Conservation (phyloP, 1,140 invertebrate genomes). For the Bursaphelenchus mucronatus region DNA sequence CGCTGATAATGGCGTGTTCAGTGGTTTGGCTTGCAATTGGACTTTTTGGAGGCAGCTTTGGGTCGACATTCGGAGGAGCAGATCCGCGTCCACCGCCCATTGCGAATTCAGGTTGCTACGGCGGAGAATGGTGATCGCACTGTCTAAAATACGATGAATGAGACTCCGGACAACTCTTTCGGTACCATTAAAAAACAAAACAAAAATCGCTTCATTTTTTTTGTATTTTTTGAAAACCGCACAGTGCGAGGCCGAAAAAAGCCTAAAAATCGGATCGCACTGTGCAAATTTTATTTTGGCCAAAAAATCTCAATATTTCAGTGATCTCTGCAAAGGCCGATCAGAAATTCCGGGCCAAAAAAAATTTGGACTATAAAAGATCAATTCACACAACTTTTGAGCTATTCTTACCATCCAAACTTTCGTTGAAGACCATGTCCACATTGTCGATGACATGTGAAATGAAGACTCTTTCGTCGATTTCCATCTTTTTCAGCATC, state of each 20-base stretch:
- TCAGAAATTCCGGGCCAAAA: no score
- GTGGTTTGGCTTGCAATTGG: slow-evolving; percentile 15
- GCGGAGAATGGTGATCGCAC: slow-evolving; percentile 29
- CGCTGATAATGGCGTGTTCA: slow-evolving; percentile 30
- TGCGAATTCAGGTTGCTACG: slow-evolving; percentile 26
- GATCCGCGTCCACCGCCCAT: slow-evolving; percentile 43
- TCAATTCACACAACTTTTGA: no score
- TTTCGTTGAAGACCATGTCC: slow-evolving; percentile 68
- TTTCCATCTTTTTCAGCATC: slow-evolving; percentile 83
- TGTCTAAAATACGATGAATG: slow-evolving; percentile 24
- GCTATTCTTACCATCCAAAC: slow-evolving; percentile 34
- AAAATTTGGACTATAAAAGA: no score
- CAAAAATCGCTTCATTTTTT: neutral
- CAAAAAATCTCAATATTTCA: neutral
- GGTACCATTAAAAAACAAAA: slow-evolving; percentile 7
- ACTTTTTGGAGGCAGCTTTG: slow-evolving; percentile 50
- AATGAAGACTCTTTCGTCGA: slow-evolving; percentile 88
- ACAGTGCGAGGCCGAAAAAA: neutral
- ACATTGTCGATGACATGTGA: slow-evolving; percentile 66
- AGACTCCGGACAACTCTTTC: slow-evolving; percentile 1
- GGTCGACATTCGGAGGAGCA: slow-evolving; percentile 39
- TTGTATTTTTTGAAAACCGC: neutral
- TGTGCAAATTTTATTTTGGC: neutral
- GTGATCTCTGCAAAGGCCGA: neutral
- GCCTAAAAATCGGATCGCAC: no score